These are phyloP conservation scores for Odontothrips loti DNA, from an alignment of 2,888 invertebrate species.

Conservation along the genomic window DNA sequence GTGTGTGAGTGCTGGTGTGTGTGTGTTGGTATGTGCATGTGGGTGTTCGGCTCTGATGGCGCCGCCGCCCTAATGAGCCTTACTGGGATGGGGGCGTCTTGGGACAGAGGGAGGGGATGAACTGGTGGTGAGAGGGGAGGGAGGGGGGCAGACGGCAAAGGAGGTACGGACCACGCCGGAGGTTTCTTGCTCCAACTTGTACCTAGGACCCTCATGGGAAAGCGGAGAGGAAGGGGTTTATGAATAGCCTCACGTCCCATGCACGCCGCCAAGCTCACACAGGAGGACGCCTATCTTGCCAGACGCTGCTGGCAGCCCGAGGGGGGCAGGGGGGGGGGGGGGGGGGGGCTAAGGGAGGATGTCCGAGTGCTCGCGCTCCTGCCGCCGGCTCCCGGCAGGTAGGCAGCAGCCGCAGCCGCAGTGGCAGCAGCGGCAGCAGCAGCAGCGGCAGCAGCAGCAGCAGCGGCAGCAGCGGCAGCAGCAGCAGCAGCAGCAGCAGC, in stretches of 20 bases:
- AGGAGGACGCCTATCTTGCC: no score
- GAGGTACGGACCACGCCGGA: not conserved
- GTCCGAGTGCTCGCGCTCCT: no score
- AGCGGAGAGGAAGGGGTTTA: not conserved
- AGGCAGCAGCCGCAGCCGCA: no score
- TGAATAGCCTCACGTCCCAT: not conserved
- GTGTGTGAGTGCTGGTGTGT: not conserved
- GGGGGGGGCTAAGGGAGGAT: not conserved
- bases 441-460: no score
- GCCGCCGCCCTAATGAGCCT: not conserved
- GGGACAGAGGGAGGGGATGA: not conserved
- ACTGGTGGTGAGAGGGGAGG: not conserved
- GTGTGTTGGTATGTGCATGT: not conserved
- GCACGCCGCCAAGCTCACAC: not conserved
- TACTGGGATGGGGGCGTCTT: not conserved
- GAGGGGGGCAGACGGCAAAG: no score
- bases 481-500: no score
- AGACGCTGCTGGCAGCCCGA: not conserved
- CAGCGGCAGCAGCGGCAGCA: no score
- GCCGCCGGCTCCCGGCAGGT: no score
- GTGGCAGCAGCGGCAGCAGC: no score
- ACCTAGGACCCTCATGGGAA: not conserved
- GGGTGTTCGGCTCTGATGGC: not conserved
- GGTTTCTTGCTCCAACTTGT: conserved; percentile 11
- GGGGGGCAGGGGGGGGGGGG: not conserved